Conservation (phyloP, 2,113 vertebrate species). For the Fulica atra region DNA sequence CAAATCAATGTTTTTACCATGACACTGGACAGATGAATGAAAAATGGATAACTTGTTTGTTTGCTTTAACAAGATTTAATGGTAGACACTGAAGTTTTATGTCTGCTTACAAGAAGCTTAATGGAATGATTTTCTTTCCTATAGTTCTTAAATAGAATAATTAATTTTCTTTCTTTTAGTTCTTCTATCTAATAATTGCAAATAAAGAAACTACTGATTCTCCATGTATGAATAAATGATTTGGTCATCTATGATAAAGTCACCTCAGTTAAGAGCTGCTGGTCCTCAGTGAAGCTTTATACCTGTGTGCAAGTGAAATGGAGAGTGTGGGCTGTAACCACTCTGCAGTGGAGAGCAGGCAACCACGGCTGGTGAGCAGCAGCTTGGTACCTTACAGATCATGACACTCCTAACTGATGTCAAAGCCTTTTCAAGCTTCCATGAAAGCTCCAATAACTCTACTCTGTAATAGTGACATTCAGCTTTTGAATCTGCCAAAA, state of each 20-base stretch:
- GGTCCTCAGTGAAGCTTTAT: background rate
- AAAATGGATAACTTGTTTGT: background rate
- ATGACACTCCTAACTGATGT: background rate
- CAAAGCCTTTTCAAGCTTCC: background rate
- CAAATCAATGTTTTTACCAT: background rate
- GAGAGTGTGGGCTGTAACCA: background rate
- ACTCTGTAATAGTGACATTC: background rate
- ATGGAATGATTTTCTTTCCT: fast-evolving
- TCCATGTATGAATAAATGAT: background rate
- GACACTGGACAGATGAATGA: background rate
- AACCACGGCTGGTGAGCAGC: background rate
- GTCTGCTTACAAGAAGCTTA: background rate
- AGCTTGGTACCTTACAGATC: background rate
- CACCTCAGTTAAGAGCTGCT: background rate
- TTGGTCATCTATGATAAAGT: background rate
- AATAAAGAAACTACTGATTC: background rate
- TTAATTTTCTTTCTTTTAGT: fast-evolving
- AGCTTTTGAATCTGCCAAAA: background rate
- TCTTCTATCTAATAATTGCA: background rate
- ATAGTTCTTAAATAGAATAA: background rate
- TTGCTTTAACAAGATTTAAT: background rate
- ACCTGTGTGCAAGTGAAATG: fast-evolving
- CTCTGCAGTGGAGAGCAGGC: background rate
- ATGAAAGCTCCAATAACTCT: background rate
- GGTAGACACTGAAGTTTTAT: background rate